phyloP scores from a whole-genome alignment of 30 jellyfish, hydroid and myxozoan species.

The Hydractinia symbiolongicarpus region DNA sequence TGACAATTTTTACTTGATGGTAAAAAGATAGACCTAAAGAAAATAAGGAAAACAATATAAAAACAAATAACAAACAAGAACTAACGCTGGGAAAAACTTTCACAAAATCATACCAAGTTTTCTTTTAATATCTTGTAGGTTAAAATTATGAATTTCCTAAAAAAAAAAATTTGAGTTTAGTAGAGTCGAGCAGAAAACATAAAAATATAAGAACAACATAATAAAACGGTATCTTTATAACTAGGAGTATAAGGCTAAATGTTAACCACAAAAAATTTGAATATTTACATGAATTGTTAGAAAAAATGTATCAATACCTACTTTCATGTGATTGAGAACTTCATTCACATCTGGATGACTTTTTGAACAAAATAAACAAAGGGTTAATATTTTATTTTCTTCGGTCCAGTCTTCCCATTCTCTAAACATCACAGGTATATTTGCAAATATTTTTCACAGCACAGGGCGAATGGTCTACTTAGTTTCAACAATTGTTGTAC shows the following conservation, averaged over 20 bases:
- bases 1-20: constrained; percentile 71
- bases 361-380: constrained; percentile 66
- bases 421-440: constrained; percentile 15
- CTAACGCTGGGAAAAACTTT: neutral
- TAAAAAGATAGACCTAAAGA: constrained; percentile 57
- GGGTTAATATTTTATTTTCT: constrained; percentile 34
- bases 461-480: neutral
- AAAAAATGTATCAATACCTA: neutral
- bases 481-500: no score
- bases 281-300: no score
- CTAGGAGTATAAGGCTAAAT: no score
- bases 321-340: constrained; percentile 75
- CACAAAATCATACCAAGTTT: constrained; percentile 37
- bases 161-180: neutral
- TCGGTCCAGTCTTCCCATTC: constrained; percentile 96
- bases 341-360: constrained; percentile 42
- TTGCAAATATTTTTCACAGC: neutral
- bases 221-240: no score
- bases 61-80: neutral
- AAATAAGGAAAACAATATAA: constrained; percentile 12
- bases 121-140: constrained; percentile 29
- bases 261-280: neutral
- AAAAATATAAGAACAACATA: no score
- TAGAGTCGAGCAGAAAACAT: no score
- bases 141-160: constrained; percentile 74